Evolutionary conservation across 2,797 vertebrate species (phyloP).

Genomic region (Crax fasciolata): DNA sequence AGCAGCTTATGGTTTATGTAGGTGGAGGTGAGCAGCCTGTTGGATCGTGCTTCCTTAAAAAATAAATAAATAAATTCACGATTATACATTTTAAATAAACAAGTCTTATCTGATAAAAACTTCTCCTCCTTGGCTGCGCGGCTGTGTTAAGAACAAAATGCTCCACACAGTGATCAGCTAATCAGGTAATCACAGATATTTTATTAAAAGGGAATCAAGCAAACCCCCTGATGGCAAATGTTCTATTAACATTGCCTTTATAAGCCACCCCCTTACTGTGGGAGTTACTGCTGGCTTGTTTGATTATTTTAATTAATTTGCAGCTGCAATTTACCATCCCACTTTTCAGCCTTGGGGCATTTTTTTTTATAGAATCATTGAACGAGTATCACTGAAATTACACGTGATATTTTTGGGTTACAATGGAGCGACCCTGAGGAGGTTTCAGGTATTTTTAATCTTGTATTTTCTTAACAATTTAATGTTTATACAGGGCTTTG

Average conservation of each 20-base stretch:
- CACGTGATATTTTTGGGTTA: constrained; percentile 37
- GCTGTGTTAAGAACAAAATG: constrained; percentile 14
- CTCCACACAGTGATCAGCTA: constrained; percentile 38
- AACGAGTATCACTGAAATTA: constrained; percentile 44
- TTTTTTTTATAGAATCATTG: background rate
- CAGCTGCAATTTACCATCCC: constrained; percentile 47
- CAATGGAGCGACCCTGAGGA: background rate
- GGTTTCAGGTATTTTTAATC: constrained; percentile 6
- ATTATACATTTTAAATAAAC: constrained; percentile 42
- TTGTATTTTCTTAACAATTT: constrained; percentile 46
- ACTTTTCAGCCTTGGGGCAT: constrained; percentile 28
- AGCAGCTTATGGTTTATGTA: background rate
- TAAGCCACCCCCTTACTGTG: constrained; percentile 37
- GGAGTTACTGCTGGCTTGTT: constrained; percentile 45
- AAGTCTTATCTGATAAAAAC: constrained; percentile 30
- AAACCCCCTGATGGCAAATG: constrained; percentile 30
- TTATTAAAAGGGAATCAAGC: constrained; percentile 46
- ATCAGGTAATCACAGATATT: constrained; percentile 55
- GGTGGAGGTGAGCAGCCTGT: constrained; percentile 26
- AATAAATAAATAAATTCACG: background rate
- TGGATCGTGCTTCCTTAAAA: background rate
- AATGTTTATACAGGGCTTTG: constrained; percentile 18
- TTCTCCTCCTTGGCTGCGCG: constrained; percentile 18
- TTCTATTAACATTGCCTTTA: constrained; percentile 22
- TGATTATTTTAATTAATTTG: constrained; percentile 72